Percentiles rank a stretch among this genome's conserved stretches.
These are phyloP conservation scores for Nomada fucata DNA, from an alignment of 2,888 invertebrate species.

Conservation along the genomic window DNA sequence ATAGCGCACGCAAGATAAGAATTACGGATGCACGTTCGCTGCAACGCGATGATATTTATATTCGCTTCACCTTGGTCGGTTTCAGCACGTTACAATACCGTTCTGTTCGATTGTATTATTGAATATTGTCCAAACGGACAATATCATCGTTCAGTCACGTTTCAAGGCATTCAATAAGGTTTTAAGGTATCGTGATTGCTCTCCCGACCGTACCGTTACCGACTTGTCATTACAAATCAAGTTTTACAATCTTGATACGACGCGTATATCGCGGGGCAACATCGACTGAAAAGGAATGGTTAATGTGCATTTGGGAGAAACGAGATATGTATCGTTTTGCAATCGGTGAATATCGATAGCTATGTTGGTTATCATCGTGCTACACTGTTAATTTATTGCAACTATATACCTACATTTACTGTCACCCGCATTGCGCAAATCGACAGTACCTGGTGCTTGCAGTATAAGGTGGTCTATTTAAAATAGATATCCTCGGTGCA, in stretches of 20 bases:
- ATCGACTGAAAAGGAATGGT: background rate
- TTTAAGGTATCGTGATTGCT: constrained; percentile 48
- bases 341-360: background rate
- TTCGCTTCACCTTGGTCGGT: background rate
- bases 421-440: too few relatives aligned
- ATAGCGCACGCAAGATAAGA: background rate
- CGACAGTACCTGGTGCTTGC: background rate
- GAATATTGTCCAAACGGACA: constrained; percentile 42
- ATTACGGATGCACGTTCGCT: background rate
- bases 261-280: constrained; percentile 5
- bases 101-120: constrained; percentile 22
- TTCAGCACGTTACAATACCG: constrained; percentile 11
- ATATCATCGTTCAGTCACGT: constrained; percentile 50
- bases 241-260: constrained; percentile 25
- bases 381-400: background rate
- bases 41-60: background rate
- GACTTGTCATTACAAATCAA: constrained; percentile 40
- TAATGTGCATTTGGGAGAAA: constrained; percentile 16
- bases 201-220: constrained; percentile 47
- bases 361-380: background rate
- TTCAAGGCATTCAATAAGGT: constrained; percentile 49
- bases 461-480: background rate
- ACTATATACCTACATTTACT: background rate
- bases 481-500: too few relatives aligned
- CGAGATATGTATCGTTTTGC: constrained; percentile 4